phyloP scores from a whole-genome alignment of 2,113 vertebrate genomes.

The Laticauda colubrina region DNA sequence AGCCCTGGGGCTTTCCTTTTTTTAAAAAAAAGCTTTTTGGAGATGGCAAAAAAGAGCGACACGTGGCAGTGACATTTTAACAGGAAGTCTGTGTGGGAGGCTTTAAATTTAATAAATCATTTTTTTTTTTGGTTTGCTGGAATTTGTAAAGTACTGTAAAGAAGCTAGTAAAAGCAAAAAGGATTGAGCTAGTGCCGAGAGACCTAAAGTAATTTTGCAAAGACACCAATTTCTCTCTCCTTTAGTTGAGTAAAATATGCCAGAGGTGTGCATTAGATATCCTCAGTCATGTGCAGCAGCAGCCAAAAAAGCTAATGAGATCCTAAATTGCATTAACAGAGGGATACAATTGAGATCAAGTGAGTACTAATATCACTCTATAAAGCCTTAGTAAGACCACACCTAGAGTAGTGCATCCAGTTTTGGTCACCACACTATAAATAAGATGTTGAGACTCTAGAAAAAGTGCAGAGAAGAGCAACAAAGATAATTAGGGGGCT shows the following conservation, averaged over 20 bases:
- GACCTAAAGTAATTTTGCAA: neutral
- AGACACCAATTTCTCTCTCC: neutral
- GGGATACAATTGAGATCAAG: no score
- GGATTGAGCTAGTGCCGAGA: no score
- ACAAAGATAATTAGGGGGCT: no score
- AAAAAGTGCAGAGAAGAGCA: no score
- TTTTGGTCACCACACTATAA: no score
- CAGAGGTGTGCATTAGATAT: neutral
- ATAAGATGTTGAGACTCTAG: no score
- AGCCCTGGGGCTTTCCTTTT: neutral
- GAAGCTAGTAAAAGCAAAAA: neutral
- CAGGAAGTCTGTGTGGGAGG: neutral
- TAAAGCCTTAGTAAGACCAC: no score
- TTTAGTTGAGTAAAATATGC: neutral
- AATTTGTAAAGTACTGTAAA: neutral
- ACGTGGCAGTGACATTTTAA: neutral
- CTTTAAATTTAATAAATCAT: neutral
- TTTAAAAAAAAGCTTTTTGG: neutral
- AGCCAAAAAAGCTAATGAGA: no score
- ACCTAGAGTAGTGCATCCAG: no score
- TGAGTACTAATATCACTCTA: no score
- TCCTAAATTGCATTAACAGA: no score
- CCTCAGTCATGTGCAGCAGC: neutral
- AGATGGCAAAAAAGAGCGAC: neutral
- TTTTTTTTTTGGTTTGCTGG: neutral